Evolutionary conservation across 1,140 invertebrate species (phyloP).

Genomic region (Lordiphosa stackelbergi): DNA sequence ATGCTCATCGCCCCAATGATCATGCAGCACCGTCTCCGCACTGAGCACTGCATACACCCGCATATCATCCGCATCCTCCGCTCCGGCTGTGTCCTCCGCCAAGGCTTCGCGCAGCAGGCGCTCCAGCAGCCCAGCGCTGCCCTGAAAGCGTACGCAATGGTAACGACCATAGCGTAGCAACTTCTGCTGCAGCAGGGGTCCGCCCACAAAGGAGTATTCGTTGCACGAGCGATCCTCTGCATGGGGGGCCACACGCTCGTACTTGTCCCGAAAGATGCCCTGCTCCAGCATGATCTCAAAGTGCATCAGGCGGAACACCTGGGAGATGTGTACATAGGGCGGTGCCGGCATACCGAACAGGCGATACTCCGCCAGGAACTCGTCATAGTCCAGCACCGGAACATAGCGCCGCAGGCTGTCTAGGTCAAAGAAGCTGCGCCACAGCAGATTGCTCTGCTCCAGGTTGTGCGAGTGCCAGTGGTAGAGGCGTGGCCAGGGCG

Average conservation of each 20-base stretch:
- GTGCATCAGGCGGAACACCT: conserved; percentile 89
- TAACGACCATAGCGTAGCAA: conserved; percentile 79
- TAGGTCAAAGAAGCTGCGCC: conserved; percentile 93
- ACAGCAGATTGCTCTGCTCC: conserved; percentile 77
- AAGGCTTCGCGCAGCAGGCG: conserved; percentile 76
- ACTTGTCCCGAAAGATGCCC: conserved; percentile 90
- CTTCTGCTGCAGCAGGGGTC: conserved; percentile 51
- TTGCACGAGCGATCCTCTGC: conserved; percentile 49
- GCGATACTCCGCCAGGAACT: conserved; percentile 81
- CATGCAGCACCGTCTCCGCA: conserved; percentile 93
- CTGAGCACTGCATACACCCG: conserved; percentile 86
- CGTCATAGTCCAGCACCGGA: conserved; percentile 92
- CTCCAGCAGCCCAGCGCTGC: conserved; percentile 83
- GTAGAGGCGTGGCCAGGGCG: conserved; percentile 92
- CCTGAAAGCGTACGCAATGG: conserved; percentile 91
- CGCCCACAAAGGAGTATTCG: conserved; percentile 42
- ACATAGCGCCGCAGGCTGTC: conserved; percentile 86
- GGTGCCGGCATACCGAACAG: conserved; percentile 65
- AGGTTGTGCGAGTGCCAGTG: conserved; percentile 89
- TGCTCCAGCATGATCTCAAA: conserved; percentile 90
- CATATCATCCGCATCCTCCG: conserved; percentile 36
- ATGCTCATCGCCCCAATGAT: conserved; percentile 86
- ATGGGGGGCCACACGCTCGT: conserved; percentile 81
- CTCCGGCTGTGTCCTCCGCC: conserved; percentile 43
- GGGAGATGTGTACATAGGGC: conserved; percentile 79